phyloP scores from a whole-genome alignment of 2,888 invertebrate genomes.

The Cyclophora punctaria region DNA sequence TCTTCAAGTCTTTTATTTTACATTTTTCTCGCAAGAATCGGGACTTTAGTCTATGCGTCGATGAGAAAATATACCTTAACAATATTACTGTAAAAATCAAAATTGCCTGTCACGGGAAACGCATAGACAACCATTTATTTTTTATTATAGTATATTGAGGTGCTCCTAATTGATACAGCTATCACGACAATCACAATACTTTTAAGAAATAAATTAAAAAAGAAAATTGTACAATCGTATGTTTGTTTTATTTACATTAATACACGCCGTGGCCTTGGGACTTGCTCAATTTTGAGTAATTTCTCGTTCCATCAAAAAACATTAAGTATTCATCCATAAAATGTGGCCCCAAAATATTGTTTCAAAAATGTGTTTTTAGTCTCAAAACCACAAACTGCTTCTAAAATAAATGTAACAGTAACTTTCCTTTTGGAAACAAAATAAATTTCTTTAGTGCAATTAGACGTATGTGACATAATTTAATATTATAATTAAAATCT shows the following conservation, averaged over 20 bases:
- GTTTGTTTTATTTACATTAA: background rate
- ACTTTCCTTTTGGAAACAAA: conserved; percentile 2
- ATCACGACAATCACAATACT: background rate
- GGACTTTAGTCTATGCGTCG: background rate
- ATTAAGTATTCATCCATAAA: background rate
- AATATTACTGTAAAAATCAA: background rate
- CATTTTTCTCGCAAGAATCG: background rate
- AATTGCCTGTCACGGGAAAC: background rate
- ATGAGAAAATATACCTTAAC: conserved; percentile 2
- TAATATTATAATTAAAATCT: conserved; percentile 39
- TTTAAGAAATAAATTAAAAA: background rate
- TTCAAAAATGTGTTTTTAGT: background rate
- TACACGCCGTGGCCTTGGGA: too few species aligned
- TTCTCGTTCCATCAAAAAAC: too few species aligned
- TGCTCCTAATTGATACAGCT: background rate
- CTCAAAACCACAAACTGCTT: background rate
- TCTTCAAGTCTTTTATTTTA: conserved; percentile 17
- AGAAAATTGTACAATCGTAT: too few species aligned
- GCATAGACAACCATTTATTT: conserved; percentile 5
- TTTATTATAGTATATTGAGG: background rate
- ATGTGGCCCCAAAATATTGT: background rate
- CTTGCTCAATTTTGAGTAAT: too few species aligned
- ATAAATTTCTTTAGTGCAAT: conserved; percentile 53
- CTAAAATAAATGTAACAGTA: background rate
- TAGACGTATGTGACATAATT: conserved; percentile 53